A percentile compares a stretch with the other conserved stretches of the same genome.
Conservation (phyloP, 2,113 vertebrate genomes). For the Lagenorhynchus albirostris region DNA sequence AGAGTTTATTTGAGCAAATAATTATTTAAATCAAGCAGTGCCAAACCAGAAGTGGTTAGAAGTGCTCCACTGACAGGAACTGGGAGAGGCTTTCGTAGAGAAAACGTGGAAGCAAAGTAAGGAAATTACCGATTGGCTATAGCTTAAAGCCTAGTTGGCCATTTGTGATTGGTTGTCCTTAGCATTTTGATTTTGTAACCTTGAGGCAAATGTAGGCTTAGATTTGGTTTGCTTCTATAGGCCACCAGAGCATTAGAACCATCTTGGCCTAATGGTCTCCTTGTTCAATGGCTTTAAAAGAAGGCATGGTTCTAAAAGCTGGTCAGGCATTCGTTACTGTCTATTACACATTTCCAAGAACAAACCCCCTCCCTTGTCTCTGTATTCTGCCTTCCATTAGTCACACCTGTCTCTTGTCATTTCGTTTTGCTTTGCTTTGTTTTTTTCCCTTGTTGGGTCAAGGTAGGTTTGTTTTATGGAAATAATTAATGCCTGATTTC, state of each 20-base stretch:
- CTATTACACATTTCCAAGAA: background rate
- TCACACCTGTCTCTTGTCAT: background rate
- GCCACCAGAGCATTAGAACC: background rate
- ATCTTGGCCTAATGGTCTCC: background rate
- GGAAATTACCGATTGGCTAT: background rate
- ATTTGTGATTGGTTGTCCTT: background rate
- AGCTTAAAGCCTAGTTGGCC: background rate
- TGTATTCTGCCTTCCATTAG: background rate
- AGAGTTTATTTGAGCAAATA: background rate
- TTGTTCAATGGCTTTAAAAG: background rate
- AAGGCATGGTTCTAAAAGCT: background rate
- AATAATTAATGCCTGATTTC: conserved; percentile 41
- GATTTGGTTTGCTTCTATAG: background rate
- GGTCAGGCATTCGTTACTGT: background rate
- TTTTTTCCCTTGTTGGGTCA: conserved; percentile 25
- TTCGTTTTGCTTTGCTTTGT: conserved; percentile 38
- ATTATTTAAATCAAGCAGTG: background rate
- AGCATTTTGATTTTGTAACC: background rate
- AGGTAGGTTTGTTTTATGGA: conserved; percentile 13
- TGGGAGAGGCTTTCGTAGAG: background rate
- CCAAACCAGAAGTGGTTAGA: background rate
- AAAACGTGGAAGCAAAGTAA: background rate
- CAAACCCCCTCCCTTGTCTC: background rate
- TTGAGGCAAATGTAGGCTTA: background rate
- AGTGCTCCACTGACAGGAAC: background rate